These are phyloP conservation scores for Hycleus phaleratus DNA, from an alignment of 1,140 invertebrate genomes.

Conservation along the genomic window DNA sequence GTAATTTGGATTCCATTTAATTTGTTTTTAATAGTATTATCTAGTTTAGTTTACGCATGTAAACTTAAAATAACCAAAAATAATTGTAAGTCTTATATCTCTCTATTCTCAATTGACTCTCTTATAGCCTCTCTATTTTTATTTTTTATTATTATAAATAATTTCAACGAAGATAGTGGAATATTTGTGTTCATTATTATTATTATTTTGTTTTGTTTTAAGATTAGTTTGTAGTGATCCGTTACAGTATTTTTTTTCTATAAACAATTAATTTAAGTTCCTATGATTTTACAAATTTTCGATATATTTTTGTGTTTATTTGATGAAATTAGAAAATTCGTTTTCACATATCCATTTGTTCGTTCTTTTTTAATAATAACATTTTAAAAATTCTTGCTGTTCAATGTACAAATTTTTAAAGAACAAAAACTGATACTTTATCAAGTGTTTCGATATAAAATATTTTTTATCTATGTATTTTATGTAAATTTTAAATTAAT, in stretches of 20 bases:
- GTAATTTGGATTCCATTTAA: too few species aligned
- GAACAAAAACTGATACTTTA: slow-evolving; percentile 7
- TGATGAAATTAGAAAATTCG: too few species aligned
- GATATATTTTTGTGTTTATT: too few species aligned
- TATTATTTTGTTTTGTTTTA: slow-evolving; percentile 2
- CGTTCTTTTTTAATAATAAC: slow-evolving; percentile 5
- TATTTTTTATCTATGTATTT: slow-evolving; percentile 2
- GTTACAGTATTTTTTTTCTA: slow-evolving; percentile 9
- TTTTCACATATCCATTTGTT: too few species aligned
- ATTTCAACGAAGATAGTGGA: too few species aligned
- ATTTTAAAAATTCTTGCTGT: slow-evolving; percentile 5
- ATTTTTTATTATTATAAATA: slow-evolving; percentile 5
- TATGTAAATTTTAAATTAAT: neutral
- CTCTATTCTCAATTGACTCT: neutral
- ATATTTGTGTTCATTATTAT: slow-evolving; percentile 7
- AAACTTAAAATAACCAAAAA: too few species aligned
- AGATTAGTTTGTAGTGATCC: slow-evolving; percentile 6
- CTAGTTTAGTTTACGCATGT: too few species aligned
- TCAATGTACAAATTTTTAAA: slow-evolving; percentile 9
- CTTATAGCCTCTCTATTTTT: neutral
- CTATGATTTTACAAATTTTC: neutral
- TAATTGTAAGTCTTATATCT: too few species aligned
- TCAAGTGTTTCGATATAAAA: slow-evolving; percentile 4
- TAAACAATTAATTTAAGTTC: slow-evolving; percentile 1
- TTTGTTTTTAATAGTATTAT: too few species aligned